Evolutionary conservation across 2,113 vertebrate genomes (phyloP).

Genomic region (Brevimyrus niger): DNA sequence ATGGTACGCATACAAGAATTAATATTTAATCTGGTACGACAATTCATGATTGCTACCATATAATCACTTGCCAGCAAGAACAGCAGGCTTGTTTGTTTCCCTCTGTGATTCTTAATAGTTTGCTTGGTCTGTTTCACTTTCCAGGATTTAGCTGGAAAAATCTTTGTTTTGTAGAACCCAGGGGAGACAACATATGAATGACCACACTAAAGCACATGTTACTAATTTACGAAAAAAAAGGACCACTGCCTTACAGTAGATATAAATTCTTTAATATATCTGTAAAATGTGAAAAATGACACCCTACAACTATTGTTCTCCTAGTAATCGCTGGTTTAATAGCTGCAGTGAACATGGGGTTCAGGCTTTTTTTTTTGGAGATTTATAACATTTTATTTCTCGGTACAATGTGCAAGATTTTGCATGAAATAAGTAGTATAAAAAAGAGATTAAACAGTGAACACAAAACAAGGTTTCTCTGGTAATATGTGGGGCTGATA

Average conservation of each 20-base stretch:
- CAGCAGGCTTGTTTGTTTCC: not conserved
- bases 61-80: not conserved
- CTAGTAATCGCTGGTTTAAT: not conserved
- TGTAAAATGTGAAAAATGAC: not conserved
- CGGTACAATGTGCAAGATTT: not conserved
- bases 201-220: not conserved
- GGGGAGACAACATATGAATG: not conserved
- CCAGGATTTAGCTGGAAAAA: not conserved
- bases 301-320: not conserved
- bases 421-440: not conserved
- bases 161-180: not conserved
- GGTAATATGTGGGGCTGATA: not conserved
- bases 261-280: not conserved
- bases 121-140: not conserved
- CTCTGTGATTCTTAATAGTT: not conserved
- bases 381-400: not conserved
- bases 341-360: not conserved
- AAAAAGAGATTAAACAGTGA: not conserved
- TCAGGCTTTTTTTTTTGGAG: not conserved
- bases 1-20: not conserved
- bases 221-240: not conserved
- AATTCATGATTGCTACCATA: not conserved
- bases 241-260: not conserved
- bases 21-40: not conserved
- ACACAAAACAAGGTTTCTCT: not conserved